phyloP scores from a whole-genome alignment of 2,888 invertebrate genomes.

The Tipula lateralis region DNA sequence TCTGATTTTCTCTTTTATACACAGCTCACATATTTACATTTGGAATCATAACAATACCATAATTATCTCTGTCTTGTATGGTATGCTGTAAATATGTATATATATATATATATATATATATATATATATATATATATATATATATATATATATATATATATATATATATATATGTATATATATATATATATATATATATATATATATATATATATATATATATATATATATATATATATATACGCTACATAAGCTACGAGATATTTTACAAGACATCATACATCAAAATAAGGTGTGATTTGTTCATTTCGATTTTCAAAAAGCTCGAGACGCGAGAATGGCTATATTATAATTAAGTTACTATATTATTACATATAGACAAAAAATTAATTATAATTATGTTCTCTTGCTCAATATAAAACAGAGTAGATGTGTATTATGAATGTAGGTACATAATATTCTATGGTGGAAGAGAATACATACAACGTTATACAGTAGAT shows the following conservation, averaged over 20 bases:
- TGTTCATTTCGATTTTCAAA: neutral
- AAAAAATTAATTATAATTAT: neutral
- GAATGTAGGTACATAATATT: neutral
- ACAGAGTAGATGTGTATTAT: neutral
- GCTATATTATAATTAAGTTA: neutral
- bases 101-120: no score
- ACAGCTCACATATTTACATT: neutral
- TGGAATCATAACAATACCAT: neutral
- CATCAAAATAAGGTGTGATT: constrained; percentile 2
- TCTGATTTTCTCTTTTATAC: neutral
- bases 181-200: no score
- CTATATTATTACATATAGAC: neutral
- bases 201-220: no score
- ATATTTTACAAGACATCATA: neutral
- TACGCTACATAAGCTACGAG: neutral
- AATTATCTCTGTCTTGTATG: neutral
- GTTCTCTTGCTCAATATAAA: neutral
- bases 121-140: no score
- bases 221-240: no score
- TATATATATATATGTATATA: no score
- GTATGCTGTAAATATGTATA: constrained; percentile 3
- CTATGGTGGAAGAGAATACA: neutral
- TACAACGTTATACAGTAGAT: neutral
- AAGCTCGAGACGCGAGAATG: neutral
- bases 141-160: no score